phyloP scores from a whole-genome alignment of 2,888 invertebrate species.

The Caenorhabditis japonica region DNA sequence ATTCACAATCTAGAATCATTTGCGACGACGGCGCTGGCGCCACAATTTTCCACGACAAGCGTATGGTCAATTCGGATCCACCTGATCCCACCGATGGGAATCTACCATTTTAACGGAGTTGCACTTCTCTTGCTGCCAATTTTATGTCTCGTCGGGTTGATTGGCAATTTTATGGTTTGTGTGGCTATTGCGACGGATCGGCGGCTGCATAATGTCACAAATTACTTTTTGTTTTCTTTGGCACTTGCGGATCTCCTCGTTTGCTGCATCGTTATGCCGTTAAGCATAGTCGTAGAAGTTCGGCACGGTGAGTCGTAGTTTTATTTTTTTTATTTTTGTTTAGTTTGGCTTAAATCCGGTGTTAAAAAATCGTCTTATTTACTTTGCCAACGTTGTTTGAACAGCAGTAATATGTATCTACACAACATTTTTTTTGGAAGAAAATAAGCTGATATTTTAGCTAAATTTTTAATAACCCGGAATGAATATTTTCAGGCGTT shows the following conservation, averaged over 20 bases:
- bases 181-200: constrained; percentile 91
- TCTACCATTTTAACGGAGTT: constrained; percentile 61
- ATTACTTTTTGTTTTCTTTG: constrained; percentile 92
- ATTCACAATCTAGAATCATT: constrained; percentile 37
- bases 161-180: constrained; percentile 82
- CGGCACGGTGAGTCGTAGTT: constrained; percentile 84
- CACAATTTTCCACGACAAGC: constrained; percentile 44
- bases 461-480: constrained; percentile 1
- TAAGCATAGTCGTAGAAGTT: constrained; percentile 92
- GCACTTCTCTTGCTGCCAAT: constrained; percentile 70
- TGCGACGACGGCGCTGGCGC: constrained; percentile 35
- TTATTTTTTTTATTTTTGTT: background rate
- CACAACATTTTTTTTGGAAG: no score
- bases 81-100: constrained; percentile 35
- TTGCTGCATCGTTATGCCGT: constrained; percentile 93
- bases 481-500: constrained; percentile 68
- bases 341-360: no score
- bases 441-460: background rate
- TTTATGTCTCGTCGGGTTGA: constrained; percentile 69
- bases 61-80: constrained; percentile 42
- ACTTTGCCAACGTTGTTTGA: constrained; percentile 4
- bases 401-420: no score
- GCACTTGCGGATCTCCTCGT: constrained; percentile 94
- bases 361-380: background rate
- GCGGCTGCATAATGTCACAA: constrained; percentile 92